phyloP scores from a whole-genome alignment of 2,888 invertebrate species.

The Melolontha melolontha region DNA sequence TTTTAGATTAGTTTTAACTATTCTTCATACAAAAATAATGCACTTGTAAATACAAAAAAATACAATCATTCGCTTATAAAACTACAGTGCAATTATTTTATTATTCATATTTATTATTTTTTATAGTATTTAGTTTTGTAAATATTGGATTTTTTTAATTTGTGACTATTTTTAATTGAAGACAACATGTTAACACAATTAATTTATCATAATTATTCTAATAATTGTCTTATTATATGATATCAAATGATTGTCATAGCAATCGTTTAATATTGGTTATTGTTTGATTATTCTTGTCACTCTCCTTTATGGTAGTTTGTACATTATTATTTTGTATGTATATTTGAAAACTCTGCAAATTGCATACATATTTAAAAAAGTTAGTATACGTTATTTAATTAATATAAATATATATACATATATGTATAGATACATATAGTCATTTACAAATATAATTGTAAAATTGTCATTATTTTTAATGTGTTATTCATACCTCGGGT shows the following conservation, averaged over 20 bases:
- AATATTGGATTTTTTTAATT: not conserved
- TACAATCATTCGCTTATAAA: not conserved
- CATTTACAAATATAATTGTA: conserved; percentile 2
- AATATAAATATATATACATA: not conserved
- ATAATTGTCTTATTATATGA: no score
- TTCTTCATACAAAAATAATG: not conserved
- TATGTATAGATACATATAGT: no score
- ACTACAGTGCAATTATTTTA: conserved; percentile 21
- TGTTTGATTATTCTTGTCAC: no score
- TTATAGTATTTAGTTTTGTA: not conserved
- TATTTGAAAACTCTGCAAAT: not conserved
- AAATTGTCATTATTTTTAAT: conserved; percentile 19
- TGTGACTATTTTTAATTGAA: no score
- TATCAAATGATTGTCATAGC: no score
- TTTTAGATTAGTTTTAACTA: conserved; percentile 7
- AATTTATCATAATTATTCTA: no score
- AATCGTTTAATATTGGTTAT: no score
- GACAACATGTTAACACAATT: no score
- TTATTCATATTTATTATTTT: conserved; percentile 1
- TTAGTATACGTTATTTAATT: conserved; percentile 34
- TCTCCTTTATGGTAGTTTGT: not conserved
- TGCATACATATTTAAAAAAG: conserved; percentile 4
- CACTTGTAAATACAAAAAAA: conserved; percentile 14
- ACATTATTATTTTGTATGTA: conserved; percentile 4
- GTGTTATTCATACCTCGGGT: conserved; percentile 20